Evolutionary conservation across 2,113 vertebrate genomes (phyloP).

Genomic region (Onychostoma macrolepis): DNA sequence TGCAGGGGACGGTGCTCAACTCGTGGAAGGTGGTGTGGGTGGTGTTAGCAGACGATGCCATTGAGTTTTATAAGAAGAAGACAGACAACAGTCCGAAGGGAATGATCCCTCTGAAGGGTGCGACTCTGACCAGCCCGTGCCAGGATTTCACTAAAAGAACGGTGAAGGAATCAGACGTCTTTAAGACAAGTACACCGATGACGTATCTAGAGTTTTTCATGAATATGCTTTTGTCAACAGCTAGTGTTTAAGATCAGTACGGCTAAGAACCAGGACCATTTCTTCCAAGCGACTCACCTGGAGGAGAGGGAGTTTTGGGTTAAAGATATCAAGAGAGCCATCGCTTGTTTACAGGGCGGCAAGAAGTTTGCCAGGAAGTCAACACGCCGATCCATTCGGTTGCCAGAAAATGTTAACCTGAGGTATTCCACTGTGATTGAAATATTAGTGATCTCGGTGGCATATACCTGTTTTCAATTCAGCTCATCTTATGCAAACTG

Average conservation of each 20-base stretch:
- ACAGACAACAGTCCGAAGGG: conserved; percentile 89
- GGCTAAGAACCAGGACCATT: conserved; percentile 90
- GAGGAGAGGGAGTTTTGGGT: conserved; percentile 96
- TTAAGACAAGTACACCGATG: not conserved
- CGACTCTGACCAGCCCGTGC: conserved; percentile 82
- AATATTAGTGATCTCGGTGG: not conserved
- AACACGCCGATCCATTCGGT: conserved; percentile 87
- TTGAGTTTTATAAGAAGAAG: conserved; percentile 95
- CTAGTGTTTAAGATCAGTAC: conserved; percentile 91
- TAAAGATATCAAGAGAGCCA: conserved; percentile 88
- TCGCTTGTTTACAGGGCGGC: conserved; percentile 82
- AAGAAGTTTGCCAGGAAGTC: conserved; percentile 92
- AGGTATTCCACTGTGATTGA: conserved; percentile 69
- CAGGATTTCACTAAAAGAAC: conserved; percentile 89
- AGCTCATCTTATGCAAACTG: not conserved
- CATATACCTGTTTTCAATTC: not conserved
- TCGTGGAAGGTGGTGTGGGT: conserved; percentile 95
- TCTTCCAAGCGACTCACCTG: conserved; percentile 90
- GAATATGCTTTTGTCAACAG: conserved; percentile 63
- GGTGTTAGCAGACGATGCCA: conserved; percentile 88
- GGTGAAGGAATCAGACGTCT: conserved; percentile 72
- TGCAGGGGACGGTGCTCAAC: conserved; percentile 89
- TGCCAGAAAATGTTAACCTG: conserved; percentile 88
- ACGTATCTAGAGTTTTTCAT: not conserved
- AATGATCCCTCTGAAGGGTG: conserved; percentile 92